Base-by-base conservation (phyloP, 2,888 invertebrate genomes). In the Dryocosmus kuriphilus region DNA sequence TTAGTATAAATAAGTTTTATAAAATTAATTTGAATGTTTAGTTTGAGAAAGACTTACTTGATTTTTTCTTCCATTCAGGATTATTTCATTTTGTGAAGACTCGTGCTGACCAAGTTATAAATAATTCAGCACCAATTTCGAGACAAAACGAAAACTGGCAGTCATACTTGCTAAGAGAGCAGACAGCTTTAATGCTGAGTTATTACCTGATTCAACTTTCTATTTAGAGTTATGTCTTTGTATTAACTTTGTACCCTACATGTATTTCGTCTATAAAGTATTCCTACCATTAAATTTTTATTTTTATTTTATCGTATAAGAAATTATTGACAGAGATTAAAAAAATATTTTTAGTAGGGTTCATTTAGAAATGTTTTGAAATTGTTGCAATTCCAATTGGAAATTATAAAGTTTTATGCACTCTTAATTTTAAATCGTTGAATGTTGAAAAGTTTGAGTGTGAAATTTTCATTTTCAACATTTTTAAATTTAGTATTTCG, bases 181-280 rank as follows among this genome's bases (percentile, higher is more conserved):
- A 24, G 6, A 16, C 60, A 60, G 60, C 60, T 27, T 60, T 32
- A 71, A 71, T 51, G 41, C 41, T 32, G 41, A 71, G 19, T 55
- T 71, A 71, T 71, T 55, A 71, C 71, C 71, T 71, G 71, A 71
- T 51, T 55, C 71, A 71, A 71, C 71, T 71, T 71, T 71, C 55
- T 71, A 71, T 51, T 55, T 71, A 27, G 27, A 91, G 86, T 89
- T 86, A 89, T 84, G 85, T 89, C 88, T 91, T 91, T 91, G 89
- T 91, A 91, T 90, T 88, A 80, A 89, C 86, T 88, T 91, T 90
- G 89, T 91, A 91, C 88, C 89, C 87, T 90, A 88, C 85, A 91
- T 90, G 90, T 91, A 90, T 90, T 89, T 90, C 89, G 89, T 85
- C 87, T 88, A 91, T 90, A 90, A 90, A 90, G 89, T 84, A 88